phyloP scores from a whole-genome alignment of 2,888 invertebrate genomes.

The Nephrotoma flavescens region DNA sequence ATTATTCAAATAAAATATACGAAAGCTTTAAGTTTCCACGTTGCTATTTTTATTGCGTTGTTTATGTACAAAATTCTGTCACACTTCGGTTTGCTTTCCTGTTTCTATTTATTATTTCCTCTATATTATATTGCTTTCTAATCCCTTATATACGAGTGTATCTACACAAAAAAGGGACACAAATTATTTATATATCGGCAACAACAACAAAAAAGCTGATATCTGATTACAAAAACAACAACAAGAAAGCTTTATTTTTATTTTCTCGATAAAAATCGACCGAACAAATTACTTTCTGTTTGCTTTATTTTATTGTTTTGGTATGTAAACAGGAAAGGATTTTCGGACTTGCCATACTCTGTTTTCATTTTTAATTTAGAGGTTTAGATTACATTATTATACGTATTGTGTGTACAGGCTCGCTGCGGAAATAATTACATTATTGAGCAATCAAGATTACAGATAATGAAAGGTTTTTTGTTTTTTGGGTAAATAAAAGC shows the following conservation, averaged over 20 bases:
- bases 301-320: not conserved
- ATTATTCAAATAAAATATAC: not conserved
- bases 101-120: not conserved
- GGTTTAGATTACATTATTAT: not conserved
- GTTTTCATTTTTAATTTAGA: not conserved
- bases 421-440: not conserved
- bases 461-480: not conserved
- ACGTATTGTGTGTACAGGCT: not conserved
- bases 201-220: not conserved
- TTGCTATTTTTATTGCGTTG: not conserved
- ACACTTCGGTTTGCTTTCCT: not conserved
- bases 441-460: not conserved
- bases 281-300: not conserved
- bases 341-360: not conserved
- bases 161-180: not conserved
- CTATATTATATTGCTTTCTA: not conserved
- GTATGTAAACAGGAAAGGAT: not conserved
- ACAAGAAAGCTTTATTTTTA: not conserved
- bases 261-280: not conserved
- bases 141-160: not conserved
- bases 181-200: not conserved
- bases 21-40: not conserved
- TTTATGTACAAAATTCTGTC: not conserved
- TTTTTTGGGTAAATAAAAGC: not conserved
- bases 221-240: not conserved